phyloP scores from a whole-genome alignment of 2,888 invertebrate genomes.

The Gnatocerus cornutus region DNA sequence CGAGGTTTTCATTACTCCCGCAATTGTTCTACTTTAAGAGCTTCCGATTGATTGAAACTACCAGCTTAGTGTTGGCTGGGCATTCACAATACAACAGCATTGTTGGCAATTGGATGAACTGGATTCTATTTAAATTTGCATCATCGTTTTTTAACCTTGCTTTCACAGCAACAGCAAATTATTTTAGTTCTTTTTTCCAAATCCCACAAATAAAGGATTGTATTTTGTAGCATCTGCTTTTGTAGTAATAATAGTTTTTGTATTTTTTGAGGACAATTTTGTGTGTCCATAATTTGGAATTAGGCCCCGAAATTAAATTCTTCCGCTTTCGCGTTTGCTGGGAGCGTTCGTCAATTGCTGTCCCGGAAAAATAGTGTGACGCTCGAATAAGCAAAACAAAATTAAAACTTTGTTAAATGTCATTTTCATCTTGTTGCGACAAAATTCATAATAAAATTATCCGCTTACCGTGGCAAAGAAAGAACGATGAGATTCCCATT shows the following conservation, averaged over 20 bases:
- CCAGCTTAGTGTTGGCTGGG: slow-evolving; percentile 39
- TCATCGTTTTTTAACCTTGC: slow-evolving; percentile 45
- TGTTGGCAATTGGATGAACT: slow-evolving; percentile 38
- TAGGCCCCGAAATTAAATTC: not conserved
- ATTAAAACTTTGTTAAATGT: slow-evolving; percentile 47
- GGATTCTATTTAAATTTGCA: slow-evolving; percentile 46
- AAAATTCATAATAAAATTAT: slow-evolving; percentile 46
- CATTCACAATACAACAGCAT: slow-evolving; percentile 11
- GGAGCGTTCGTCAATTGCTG: not conserved
- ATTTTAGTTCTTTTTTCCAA: too few relatives aligned
- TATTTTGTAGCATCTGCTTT: too few relatives aligned
- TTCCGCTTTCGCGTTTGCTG: not conserved
- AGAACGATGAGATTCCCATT: slow-evolving; percentile 17
- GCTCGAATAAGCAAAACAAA: slow-evolving; percentile 32
- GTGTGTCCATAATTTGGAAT: not conserved
- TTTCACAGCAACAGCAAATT: too few relatives aligned
- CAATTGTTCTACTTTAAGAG: slow-evolving; percentile 47
- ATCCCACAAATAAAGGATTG: too few relatives aligned
- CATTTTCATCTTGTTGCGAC: slow-evolving; percentile 32
- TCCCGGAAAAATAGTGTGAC: not conserved
- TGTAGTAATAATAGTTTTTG: too few relatives aligned
- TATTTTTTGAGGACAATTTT: too few relatives aligned
- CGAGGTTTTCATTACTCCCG: slow-evolving; percentile 43
- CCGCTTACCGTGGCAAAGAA: slow-evolving; percentile 23
- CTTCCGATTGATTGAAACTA: slow-evolving; percentile 51